Percentiles rank a stretch among this genome's conserved stretches.
Conservation (phyloP, 2,113 vertebrate species). For the Spea multiplicata region DNA sequence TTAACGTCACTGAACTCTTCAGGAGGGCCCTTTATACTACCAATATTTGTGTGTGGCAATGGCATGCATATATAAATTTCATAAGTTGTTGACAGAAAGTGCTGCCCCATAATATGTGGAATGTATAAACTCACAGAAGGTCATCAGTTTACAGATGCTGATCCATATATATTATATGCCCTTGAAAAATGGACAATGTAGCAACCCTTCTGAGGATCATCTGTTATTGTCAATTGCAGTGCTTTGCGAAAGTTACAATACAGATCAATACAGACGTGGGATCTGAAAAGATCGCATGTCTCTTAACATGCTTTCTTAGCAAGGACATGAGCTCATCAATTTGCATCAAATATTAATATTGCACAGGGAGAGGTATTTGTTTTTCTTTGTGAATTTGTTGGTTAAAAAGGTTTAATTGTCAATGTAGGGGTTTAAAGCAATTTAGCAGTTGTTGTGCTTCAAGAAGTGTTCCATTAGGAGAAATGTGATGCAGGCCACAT, state of each 20-base stretch:
- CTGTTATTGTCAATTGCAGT: not conserved
- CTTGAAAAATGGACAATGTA: not conserved
- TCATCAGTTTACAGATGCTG: too few species aligned
- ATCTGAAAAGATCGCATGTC: constrained; percentile 22
- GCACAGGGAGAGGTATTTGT: constrained; percentile 8
- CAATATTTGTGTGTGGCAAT: too few species aligned
- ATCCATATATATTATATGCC: too few species aligned
- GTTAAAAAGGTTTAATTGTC: constrained; percentile 36
- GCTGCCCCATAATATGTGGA: too few species aligned
- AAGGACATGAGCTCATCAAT: constrained; percentile 40
- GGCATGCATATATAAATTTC: too few species aligned
- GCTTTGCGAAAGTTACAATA: constrained; percentile 13
- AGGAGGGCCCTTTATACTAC: too few species aligned
- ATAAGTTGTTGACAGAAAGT: too few species aligned
- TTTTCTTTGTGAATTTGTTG: constrained; percentile 17
- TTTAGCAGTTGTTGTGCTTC: constrained; percentile 1
- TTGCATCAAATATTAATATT: constrained; percentile 34
- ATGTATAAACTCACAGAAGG: too few species aligned
- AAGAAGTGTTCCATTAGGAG: constrained; percentile 8
- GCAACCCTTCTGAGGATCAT: not conserved
- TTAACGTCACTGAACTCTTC: too few species aligned
- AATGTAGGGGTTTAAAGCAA: constrained; percentile 30
- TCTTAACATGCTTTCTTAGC: constrained; percentile 24
- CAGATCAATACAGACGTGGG: constrained; percentile 7
- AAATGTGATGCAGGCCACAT: constrained; percentile 2